Percentiles rank a stretch among this genome's conserved stretches.
These are phyloP conservation scores for Anthrax anthrax DNA, from an alignment of 2,888 invertebrate genomes.

Conservation along the genomic window DNA sequence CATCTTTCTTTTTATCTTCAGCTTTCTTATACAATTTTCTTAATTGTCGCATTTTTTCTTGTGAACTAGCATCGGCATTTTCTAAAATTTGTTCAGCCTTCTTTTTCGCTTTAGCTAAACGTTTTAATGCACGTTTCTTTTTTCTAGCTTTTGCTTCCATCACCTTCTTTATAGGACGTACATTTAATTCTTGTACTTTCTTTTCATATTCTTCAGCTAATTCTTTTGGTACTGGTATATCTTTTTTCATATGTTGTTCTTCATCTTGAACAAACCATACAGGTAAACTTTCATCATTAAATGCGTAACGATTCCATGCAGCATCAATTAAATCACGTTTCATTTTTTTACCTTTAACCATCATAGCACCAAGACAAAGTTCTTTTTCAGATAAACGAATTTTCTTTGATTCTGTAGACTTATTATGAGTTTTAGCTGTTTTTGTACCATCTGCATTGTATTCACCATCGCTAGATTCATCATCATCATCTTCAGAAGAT, in stretches of 20 bases:
- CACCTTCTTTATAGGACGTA: conserved; percentile 92
- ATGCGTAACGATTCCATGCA: conserved; percentile 86
- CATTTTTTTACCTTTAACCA: conserved; percentile 80
- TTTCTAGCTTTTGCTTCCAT: conserved; percentile 96
- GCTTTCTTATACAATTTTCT: conserved; percentile 87
- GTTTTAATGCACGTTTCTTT: conserved; percentile 75
- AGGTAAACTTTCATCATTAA: conserved; percentile 82
- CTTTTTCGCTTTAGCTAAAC: conserved; percentile 87
- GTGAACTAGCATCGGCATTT: conserved; percentile 73
- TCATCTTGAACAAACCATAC: conserved; percentile 96
- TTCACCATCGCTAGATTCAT: conserved; percentile 12
- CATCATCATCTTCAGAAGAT: not conserved
- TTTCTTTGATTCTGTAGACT: conserved; percentile 27
- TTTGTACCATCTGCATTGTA: not conserved
- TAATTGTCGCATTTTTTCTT: conserved; percentile 87
- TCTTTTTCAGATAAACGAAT: conserved; percentile 72
- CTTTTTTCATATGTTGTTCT: conserved; percentile 71
- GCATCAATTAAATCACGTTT: conserved; percentile 80
- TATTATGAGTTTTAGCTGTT: not conserved
- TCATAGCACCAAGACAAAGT: conserved; percentile 79
- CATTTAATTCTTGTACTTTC: conserved; percentile 72
- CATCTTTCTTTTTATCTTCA: conserved; percentile 71
- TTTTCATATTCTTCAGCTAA: conserved; percentile 75
- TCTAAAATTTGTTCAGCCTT: conserved; percentile 90
- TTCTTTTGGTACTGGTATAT: conserved; percentile 72